These are phyloP conservation scores for Dipodomys stephensi DNA, from an alignment of 2,113 vertebrate genomes.

Conservation along the genomic window DNA sequence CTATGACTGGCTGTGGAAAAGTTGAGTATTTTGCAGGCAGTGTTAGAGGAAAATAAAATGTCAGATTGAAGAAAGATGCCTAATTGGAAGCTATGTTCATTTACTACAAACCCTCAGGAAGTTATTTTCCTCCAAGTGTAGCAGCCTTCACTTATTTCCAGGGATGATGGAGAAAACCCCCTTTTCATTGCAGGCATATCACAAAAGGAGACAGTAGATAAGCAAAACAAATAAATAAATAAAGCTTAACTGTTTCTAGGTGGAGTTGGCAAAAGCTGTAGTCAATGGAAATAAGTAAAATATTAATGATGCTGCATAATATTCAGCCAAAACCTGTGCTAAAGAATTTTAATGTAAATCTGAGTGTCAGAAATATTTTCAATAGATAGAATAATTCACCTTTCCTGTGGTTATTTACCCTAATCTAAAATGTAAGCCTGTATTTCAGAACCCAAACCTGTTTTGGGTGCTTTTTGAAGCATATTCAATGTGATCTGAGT, in stretches of 20 bases:
- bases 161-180: neutral
- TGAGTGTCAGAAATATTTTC: conserved; percentile 47
- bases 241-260: conserved; percentile 41
- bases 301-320: neutral
- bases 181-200: conserved; percentile 15
- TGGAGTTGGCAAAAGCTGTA: neutral
- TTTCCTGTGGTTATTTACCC: neutral
- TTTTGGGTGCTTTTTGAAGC: neutral
- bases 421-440: neutral
- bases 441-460: neutral
- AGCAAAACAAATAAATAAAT: neutral
- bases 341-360: conserved; percentile 22
- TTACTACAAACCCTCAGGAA: neutral
- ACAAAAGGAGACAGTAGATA: conserved; percentile 11
- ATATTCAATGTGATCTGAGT: neutral
- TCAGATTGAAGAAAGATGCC: neutral
- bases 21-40: conserved; percentile 25
- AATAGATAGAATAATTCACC: conserved; percentile 17
- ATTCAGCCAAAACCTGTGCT: neutral
- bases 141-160: neutral
- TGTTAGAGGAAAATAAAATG: conserved; percentile 35
- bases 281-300: conserved; percentile 50
- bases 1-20: neutral
- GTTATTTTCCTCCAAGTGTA: neutral
- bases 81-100: neutral